Evolutionary conservation across 2,797 vertebrate genomes (phyloP), one percentile per base, ranked within the genome.

Genomic region (Diglossa cyanea): DNA sequence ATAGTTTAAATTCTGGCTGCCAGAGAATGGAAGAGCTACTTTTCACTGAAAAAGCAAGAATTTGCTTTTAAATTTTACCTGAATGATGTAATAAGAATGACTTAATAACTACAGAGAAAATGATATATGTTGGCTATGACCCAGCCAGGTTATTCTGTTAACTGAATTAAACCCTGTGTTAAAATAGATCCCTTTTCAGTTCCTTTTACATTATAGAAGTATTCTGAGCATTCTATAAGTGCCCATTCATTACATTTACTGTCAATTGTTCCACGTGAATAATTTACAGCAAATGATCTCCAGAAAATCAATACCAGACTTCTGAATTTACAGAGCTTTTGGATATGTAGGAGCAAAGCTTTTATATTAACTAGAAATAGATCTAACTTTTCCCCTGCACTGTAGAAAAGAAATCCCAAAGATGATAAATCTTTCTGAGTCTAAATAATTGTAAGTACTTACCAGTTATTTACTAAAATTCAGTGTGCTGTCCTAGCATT

Each of bases 281-380:
- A 85, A 95, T 91, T 94, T 88, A 90, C 40, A 94, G 45, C 30
- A 79, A 91, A 78, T 75, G 20, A 50, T 84, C 74, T 90, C 55
- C 6, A 28, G 55, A 89, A 96, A 88, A 91, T 93, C 95, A 93
- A 86, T 95, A 94, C 31, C 44, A 87, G 50, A 31, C 33, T 94
- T 89, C 48, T 54, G 33, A 58, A 84, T 94, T 93, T 90, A 45
- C 28, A 86, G 81, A 96, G 26, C 54, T n/a, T 44, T 47, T 50
- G 35, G 37, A 61, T 63, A 76, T n/a, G 31, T 12, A 88, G 42
- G 87, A 71, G 28, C 35, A 87, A 94, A 93, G 35, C 17, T 92
- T 91, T 90, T 72, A 33, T 44, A 87, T 68, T 84, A 94, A 53
- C 58, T 79, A 77, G 65, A 82, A 94, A 80, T 54, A 86, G 48